Evolutionary conservation across 2,113 vertebrate species (phyloP), one percentile per base, ranked within the genome.

Genomic region (Mastomys natalensis): DNA sequence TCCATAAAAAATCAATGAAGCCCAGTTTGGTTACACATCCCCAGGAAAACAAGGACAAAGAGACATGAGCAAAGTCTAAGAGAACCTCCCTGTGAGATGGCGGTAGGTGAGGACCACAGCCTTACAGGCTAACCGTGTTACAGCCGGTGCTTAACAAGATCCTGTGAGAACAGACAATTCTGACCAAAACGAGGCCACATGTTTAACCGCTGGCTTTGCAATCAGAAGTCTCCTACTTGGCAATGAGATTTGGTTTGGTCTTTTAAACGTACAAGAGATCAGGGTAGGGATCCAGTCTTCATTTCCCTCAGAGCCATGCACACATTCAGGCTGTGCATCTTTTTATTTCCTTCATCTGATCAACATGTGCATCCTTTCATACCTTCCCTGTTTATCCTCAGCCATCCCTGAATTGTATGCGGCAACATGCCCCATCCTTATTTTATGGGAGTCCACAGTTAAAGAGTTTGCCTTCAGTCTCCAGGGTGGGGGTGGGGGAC

Each of bases 221-320:
- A 97, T 96, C 4, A 60, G 89, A 95, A 87, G 98, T 94, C 96
- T 48, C 97, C 81, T 97, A 64, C 97, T 98, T 22, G 37, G 97
- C 95, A 98, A 96, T 97, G 66, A 89, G 81, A 98, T 97, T 97
- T 98, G 95, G 94, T 97, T 98, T 98, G 95, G 78, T 96, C 26
- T 97, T 93, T 87, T 93, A 96, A 96, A 96, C 66, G 43, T 72
- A 93, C 22, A 87, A 82, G 87, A 76, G 74, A 90, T 84, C 16
- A 40, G 70, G 93, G 95, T 43, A 87, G 84, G 88, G 95, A 87
- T 96, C 19, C 31, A 45, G 92, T 96, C 43, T 96, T 97, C 98
- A 96, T 78, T 98, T 97, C 86, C 95, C 96, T 98, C 96, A 96
- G 96, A 93, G 88, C 92, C 87, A 37, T 95, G 98, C 90, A 68